Evolutionary conservation across 92 coral and sea anemone species (phyloP), one percentile per base, ranked within the genome.

Genomic region (Blastomussa wellsi): DNA sequence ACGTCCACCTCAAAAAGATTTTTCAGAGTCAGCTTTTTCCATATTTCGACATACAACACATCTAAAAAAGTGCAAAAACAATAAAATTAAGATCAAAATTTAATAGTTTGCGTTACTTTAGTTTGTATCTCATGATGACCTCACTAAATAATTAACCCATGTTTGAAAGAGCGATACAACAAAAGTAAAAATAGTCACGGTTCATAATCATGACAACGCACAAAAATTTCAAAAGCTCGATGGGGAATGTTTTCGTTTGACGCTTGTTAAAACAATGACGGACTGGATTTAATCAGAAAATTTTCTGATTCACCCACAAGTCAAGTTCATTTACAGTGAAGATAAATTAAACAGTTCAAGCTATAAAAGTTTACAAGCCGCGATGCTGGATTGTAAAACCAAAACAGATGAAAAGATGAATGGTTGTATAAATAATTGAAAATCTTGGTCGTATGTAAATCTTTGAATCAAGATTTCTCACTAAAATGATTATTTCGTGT

Each of bases 401-500:
- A 42, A 28, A 49, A 44, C 2, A 22, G 59, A 28, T 13, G 19
- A 17, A 36, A 47, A 75, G 75, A 70, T 70, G 48, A 35, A 70
- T 70, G n/a, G 12, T 39, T 70, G 48, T 38, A 70, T 70, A 37
- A 70, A 70, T 70, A 70, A 48, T 70, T 70, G 37, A 70, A 70
- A 19, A 36, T 47, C 42, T 20, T 37, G 48, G 75, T 70, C 74
- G 44, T 41, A 7, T 41, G 3, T 41, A 41, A 41, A 41, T 41
- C 44, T 41, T 7, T 41, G 44, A 41, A 41, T 41, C 44, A 41
- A 3, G 44, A 41, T 41, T 41, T 41, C 7, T 41, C 44, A 41
- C 44, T 41, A 20, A 16, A 1, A 35, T 35, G 20, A 67, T 33
- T 69, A 7, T 7, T 41, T 69, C 13, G 16, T 35, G 24, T 67